Percentiles rank a stretch among this genome's conserved stretches.
Conservation (phyloP, 2,113 vertebrate genomes). For the Calyptommatus sinebrachiatus region DNA sequence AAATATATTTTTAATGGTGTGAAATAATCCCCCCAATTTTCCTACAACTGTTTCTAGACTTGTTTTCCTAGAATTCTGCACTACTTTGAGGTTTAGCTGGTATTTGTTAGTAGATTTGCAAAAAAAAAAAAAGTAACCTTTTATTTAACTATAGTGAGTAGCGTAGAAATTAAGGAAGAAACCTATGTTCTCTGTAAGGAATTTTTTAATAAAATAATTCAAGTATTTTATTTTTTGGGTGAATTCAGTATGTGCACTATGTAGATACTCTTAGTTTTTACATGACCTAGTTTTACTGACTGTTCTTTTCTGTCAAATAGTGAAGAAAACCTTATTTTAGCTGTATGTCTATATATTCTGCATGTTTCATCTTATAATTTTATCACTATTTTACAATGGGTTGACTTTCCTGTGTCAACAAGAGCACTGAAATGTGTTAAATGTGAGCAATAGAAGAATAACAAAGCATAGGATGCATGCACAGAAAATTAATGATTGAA, state of each 20-base stretch:
- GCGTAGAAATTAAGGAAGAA: accelerated
- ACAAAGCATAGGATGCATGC: not conserved
- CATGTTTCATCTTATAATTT: not conserved
- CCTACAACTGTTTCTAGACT: too few species aligned
- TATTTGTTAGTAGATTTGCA: not conserved
- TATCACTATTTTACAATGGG: conserved; percentile 4
- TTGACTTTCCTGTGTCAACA: not conserved
- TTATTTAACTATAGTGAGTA: not conserved
- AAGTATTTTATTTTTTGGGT: accelerated
- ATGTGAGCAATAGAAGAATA: not conserved
- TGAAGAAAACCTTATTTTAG: not conserved
- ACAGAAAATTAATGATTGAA: not conserved
- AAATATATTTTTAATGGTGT: too few species aligned
- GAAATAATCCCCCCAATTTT: too few species aligned
- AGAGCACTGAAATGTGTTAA: not conserved
- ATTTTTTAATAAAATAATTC: not conserved
- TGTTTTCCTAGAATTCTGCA: not conserved
- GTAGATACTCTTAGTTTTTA: not conserved
- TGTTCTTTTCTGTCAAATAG: not conserved
- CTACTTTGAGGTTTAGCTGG: not conserved
- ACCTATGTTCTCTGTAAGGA: not conserved
- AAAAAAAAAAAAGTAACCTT: not conserved
- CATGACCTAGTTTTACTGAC: conserved; percentile 10
- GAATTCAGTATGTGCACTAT: not conserved
- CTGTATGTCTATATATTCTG: not conserved